Percentiles rank a stretch among this genome's conserved stretches.
These are phyloP conservation scores for Sturmia bella DNA, from an alignment of 2,888 invertebrate genomes.

Conservation along the genomic window DNA sequence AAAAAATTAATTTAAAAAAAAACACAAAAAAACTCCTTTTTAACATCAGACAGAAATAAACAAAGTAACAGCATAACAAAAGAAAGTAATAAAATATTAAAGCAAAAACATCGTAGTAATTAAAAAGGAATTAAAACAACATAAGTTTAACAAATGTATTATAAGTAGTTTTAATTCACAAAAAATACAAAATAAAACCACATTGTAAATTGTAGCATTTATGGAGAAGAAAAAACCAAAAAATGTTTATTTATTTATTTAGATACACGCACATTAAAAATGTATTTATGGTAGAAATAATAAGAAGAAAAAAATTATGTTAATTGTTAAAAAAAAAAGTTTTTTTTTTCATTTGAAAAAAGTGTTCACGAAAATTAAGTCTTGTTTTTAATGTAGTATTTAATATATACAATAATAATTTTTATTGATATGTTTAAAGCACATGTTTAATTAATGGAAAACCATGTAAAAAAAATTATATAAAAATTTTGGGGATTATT, in stretches of 20 bases:
- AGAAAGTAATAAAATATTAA: constrained; percentile 46
- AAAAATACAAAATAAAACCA: constrained; percentile 36
- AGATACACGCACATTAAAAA: constrained; percentile 61
- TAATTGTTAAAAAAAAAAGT: constrained; percentile 40
- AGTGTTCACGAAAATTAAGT: not conserved
- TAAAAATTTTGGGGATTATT: no score
- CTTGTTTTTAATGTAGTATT: not conserved
- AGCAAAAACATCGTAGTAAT: constrained; percentile 9
- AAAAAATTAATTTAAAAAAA: not conserved
- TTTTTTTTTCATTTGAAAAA: constrained; percentile 11
- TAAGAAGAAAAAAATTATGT: constrained; percentile 7
- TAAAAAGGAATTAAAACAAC: constrained; percentile 19
- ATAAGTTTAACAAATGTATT: constrained; percentile 42
- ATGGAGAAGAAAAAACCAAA: constrained; percentile 17
- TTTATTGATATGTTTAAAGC: not conserved
- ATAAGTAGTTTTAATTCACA: constrained; percentile 56
- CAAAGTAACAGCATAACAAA: constrained; percentile 15
- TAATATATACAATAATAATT: not conserved
- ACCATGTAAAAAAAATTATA: no score
- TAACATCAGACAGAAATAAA: constrained; percentile 43
- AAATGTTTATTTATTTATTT: constrained; percentile 63
- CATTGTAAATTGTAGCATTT: constrained; percentile 55
- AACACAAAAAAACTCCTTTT: constrained; percentile 9
- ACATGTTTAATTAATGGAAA: no score
- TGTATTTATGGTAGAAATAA: constrained; percentile 39